phyloP scores from a whole-genome alignment of 2,113 vertebrate species.

The Leucopsar rothschildi region DNA sequence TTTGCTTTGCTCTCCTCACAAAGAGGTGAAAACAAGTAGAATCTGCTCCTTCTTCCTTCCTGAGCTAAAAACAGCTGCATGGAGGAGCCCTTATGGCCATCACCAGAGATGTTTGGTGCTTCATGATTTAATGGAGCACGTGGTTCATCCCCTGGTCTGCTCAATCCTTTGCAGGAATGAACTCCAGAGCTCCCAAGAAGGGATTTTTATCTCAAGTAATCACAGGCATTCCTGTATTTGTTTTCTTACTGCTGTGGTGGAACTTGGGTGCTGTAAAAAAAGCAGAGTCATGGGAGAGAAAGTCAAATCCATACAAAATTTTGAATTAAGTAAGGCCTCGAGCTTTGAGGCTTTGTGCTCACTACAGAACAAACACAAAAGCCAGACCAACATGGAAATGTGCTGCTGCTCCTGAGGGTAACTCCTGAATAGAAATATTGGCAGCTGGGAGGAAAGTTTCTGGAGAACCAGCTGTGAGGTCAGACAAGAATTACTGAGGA shows the following conservation, averaged over 20 bases:
- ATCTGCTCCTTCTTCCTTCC: neutral
- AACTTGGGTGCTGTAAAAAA: neutral
- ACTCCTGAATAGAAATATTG: neutral
- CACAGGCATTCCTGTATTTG: neutral
- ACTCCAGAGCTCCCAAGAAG: neutral
- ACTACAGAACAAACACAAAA: neutral
- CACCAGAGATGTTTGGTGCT: neutral
- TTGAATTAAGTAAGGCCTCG: neutral
- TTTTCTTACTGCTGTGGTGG: neutral
- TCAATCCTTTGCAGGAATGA: neutral
- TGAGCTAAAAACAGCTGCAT: neutral
- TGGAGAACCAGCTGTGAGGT: neutral
- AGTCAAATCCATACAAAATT: neutral
- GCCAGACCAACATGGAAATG: neutral
- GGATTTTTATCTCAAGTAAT: neutral
- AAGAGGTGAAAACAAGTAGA: neutral
- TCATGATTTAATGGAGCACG: neutral
- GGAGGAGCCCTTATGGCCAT: neutral
- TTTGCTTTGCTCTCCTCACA: neutral
- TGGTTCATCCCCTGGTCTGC: neutral
- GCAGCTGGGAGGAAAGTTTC: neutral
- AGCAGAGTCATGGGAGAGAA: neutral
- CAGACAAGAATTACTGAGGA: conserved; percentile 36
- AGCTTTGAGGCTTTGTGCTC: neutral
- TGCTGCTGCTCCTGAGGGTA: neutral